These are phyloP conservation scores for Dendrolimus kikuchii DNA, from an alignment of 1,140 invertebrate species.

Conservation along the genomic window DNA sequence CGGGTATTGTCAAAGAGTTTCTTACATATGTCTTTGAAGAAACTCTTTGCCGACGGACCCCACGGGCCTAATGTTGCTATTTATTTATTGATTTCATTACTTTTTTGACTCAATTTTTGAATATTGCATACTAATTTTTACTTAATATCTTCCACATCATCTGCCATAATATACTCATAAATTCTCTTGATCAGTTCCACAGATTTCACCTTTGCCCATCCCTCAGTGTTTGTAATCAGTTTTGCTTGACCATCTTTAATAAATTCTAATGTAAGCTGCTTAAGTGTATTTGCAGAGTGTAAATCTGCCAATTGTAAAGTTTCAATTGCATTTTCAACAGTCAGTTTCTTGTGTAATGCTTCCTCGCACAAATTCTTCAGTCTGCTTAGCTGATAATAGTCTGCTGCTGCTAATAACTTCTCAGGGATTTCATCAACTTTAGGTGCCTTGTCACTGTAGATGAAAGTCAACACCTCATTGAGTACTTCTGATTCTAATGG, in stretches of 20 bases:
- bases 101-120: not conserved
- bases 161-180: slow-evolving; percentile 58
- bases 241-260: slow-evolving; percentile 62
- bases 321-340: slow-evolving; percentile 60
- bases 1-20: no score
- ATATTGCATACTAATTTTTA: not conserved
- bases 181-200: slow-evolving; percentile 59
- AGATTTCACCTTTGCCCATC: slow-evolving; percentile 53
- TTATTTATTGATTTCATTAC: not conserved
- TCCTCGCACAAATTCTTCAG: slow-evolving; percentile 62
- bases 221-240: slow-evolving; percentile 56
- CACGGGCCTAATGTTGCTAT: no score
- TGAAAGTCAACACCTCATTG: slow-evolving; percentile 77
- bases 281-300: slow-evolving; percentile 50
- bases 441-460: slow-evolving; percentile 79
- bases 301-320: slow-evolving; percentile 56
- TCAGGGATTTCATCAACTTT: slow-evolving; percentile 68
- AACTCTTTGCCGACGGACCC: no score
- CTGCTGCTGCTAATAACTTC: slow-evolving; percentile 59
- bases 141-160: slow-evolving; percentile 39
- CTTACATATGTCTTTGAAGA: no score
- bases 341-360: slow-evolving; percentile 55
- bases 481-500: slow-evolving; percentile 76
- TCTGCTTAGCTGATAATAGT: slow-evolving; percentile 59
- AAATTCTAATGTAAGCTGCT: slow-evolving; percentile 52